A percentile compares a stretch with the other conserved stretches of the same genome.
phyloP scores from a whole-genome alignment of 2,113 vertebrate species.

The Solenodon paradoxus region DNA sequence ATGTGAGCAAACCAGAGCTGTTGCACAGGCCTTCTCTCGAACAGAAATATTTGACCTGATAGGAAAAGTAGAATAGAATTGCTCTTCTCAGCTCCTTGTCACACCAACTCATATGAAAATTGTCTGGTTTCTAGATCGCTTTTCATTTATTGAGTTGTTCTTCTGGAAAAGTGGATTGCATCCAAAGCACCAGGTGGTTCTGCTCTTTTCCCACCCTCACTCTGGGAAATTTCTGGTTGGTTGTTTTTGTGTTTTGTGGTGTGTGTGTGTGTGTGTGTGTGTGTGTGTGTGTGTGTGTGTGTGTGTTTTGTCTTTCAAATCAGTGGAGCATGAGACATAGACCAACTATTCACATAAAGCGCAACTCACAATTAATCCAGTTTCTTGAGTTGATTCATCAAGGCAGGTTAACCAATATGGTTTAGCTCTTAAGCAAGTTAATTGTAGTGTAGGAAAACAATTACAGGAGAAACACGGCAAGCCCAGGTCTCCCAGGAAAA shows the following conservation, averaged over 20 bases:
- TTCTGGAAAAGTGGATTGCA: background rate
- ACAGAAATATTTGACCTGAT: background rate
- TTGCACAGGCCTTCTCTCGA: background rate
- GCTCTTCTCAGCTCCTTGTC: background rate
- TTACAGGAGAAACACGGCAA: constrained; percentile 31
- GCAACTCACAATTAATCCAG: background rate
- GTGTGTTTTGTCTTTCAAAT: background rate
- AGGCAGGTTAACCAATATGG: constrained; percentile 22
- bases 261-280: no score
- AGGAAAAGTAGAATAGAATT: background rate
- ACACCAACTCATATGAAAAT: no score
- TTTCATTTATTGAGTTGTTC: background rate
- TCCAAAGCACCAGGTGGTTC: background rate
- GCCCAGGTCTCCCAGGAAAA: background rate
- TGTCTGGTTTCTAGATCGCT: background rate
- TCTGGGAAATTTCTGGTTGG: background rate
- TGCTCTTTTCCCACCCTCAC: background rate
- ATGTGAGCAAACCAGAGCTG: background rate
- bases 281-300: no score
- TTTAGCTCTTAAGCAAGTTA: constrained; percentile 44
- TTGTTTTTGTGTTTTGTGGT: background rate
- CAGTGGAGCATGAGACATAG: background rate
- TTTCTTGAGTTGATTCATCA: constrained; percentile 54
- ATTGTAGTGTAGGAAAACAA: constrained; percentile 13
- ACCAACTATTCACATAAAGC: background rate